Evolutionary conservation across 2,797 vertebrate species (phyloP).

Genomic region (Cuniculus paca): DNA sequence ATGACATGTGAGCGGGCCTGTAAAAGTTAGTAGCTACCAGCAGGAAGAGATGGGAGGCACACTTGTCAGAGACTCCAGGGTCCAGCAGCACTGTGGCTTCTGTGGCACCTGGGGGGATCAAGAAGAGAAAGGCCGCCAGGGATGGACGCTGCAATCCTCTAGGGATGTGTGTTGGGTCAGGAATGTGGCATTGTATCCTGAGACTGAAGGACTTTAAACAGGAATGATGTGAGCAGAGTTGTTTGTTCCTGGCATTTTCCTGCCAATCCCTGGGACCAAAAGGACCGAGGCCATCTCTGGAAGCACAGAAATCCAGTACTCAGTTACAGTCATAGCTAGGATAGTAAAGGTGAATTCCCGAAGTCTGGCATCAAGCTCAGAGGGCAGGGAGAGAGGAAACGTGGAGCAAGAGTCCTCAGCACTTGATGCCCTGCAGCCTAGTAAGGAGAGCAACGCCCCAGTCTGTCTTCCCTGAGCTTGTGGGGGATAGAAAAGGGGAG

Average conservation of each 20-base stretch:
- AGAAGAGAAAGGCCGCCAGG: neutral
- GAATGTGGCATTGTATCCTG: neutral
- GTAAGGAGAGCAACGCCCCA: fast-evolving
- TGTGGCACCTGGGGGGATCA: too few relatives aligned
- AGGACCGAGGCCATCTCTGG: neutral
- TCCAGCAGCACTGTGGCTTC: neutral
- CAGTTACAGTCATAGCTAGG: neutral
- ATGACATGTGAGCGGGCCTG: neutral
- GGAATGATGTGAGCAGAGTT: neutral
- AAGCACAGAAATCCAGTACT: neutral
- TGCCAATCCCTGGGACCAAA: too few relatives aligned
- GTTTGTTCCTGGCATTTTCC: neutral
- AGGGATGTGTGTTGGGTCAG: neutral
- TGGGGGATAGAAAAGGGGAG: neutral
- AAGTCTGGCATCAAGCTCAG: fast-evolving
- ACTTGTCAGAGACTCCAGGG: neutral
- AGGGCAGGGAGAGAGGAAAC: too few relatives aligned
- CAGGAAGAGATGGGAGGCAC: neutral
- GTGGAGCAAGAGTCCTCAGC: too few relatives aligned
- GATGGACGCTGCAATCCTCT: fast-evolving
- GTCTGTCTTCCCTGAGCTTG: neutral
- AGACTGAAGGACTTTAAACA: neutral
- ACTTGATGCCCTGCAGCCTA: neutral
- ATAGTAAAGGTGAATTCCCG: neutral
- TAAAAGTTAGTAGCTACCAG: neutral